Evolutionary conservation across 2,113 vertebrate species (phyloP), one percentile per base, ranked within the genome.

Genomic region (Apteryx mantelli): DNA sequence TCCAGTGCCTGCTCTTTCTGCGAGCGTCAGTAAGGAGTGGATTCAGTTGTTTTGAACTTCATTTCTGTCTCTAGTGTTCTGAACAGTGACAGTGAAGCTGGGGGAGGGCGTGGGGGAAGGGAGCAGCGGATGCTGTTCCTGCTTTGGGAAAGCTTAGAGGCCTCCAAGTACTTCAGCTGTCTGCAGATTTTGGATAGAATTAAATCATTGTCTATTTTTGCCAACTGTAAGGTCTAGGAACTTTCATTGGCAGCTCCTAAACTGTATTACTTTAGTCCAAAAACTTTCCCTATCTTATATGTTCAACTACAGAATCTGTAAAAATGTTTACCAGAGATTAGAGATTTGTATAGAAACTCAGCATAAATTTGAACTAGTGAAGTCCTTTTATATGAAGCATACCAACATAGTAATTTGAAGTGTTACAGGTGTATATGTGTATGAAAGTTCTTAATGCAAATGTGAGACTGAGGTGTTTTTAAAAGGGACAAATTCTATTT

Each of bases 251-350:
- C 44, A 86, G 12, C 44, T 91, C 85, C 40, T 74, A 66, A 96
- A 81, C 9, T 0, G 2, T 40, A 82, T 48, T 80, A 17, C 26
- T 53, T 73, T 0, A 1, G 8, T n/a, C 15, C 58, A 48, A 15
- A 9, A 44, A 19, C 7, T 28, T 86, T 70, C 17, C 11, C 32
- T 79, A 86, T 82, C 7, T 77, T 79, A 22, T 30, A 0, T 55
- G 36, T 78, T 86, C 16, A 73, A 0, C 7, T 81, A 0, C 2
- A 81, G 36, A 84, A 34, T 58, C 16, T 9, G 15, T 32, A 58
- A 58, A 32, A 58, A 32, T 58, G 9, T 65, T 40, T 70, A 48
- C 32, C 52, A 56, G 38, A 60, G 55, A 11, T 92, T 86, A 58
- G 38, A 86, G 22, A 22, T 36, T 42, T 48, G 8, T 74, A 3